Evolutionary conservation across 2,888 invertebrate genomes (phyloP), one percentile per base, ranked within the genome.

Genomic region (Tineola bisselliella): DNA sequence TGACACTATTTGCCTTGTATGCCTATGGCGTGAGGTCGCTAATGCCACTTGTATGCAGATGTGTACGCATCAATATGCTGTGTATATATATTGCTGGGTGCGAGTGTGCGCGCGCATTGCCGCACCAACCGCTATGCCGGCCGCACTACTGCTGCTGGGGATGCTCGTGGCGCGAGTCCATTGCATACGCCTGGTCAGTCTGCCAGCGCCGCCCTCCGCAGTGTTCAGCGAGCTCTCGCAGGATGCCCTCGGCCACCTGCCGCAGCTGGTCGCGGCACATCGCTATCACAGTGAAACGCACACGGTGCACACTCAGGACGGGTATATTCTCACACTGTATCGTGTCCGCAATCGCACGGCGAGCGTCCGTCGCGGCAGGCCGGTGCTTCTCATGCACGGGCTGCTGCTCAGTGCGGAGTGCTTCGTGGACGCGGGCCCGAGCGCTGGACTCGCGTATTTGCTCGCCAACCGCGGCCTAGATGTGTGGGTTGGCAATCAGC

Each of bases 251-350:
- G 11, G 18, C 1, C 18, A 19, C 25, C 25, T 56, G 25, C 25
- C 25, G 3, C 8, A 10, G 4, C 4, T 25, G 1, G 25, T 25
- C 38, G 56, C 12, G 12, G 3, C 19, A 10, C 25, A 15, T 19
- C 19, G 61, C 30, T 25, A 44, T 43, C 31, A 12, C 25, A 12
- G 44, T 44, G 8, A 44, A 6, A 30, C 25, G n/a, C 44, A 61
- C 17, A 19, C 25, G 5, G 61, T 61, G 44, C 38, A n/a, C 15
- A 61, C 61, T 5, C 31, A 58, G 44, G 61, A 61, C 17, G 61
- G 61, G 8, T 61, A 44, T 15, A 15, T 58, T 8, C 48, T 61
- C 31, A 10, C 13, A 8, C 15, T 58, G 48, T 44, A 12, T 18
- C 57, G 61, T 13, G 11, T 61, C 11, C 25, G 31, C 11, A 18